These are phyloP conservation scores for Aphis craccivora DNA, from an alignment of 1,140 invertebrate species.

Conservation along the genomic window DNA sequence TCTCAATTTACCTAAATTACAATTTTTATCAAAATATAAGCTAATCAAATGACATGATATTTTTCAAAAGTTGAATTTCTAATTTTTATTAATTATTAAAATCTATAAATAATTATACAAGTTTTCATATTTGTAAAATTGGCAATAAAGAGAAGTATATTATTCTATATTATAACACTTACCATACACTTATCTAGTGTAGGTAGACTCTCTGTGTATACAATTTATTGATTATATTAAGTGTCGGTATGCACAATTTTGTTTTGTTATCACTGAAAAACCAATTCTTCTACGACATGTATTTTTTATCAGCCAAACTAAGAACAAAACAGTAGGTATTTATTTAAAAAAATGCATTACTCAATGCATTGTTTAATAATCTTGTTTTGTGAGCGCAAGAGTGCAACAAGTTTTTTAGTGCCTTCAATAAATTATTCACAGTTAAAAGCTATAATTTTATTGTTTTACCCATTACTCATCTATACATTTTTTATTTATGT, in stretches of 20 bases:
- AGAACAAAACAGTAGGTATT: no score
- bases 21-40: not conserved
- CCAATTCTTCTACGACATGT: not conserved
- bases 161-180: not conserved
- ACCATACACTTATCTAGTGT: no score
- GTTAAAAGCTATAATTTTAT: not conserved
- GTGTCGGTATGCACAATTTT: not conserved
- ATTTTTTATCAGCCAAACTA: no score
- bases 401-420: not conserved
- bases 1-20: not conserved
- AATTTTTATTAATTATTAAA: not conserved
- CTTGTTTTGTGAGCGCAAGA: not conserved
- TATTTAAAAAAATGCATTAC: not conserved
- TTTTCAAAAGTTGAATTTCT: not conserved
- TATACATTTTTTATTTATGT: not conserved
- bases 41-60: not conserved
- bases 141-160: not conserved
- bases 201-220: not conserved
- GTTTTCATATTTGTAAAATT: not conserved
- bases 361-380: not conserved
- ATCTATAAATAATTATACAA: not conserved
- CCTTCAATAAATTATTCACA: not conserved
- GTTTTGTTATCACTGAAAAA: not conserved
- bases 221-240: not conserved
- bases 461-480: not conserved